Percentiles rank a stretch among this genome's conserved stretches.
Evolutionary conservation across 53 echinoderm and acorn worm species (phyloP).

Genomic region (Paracentrotus lividus): DNA sequence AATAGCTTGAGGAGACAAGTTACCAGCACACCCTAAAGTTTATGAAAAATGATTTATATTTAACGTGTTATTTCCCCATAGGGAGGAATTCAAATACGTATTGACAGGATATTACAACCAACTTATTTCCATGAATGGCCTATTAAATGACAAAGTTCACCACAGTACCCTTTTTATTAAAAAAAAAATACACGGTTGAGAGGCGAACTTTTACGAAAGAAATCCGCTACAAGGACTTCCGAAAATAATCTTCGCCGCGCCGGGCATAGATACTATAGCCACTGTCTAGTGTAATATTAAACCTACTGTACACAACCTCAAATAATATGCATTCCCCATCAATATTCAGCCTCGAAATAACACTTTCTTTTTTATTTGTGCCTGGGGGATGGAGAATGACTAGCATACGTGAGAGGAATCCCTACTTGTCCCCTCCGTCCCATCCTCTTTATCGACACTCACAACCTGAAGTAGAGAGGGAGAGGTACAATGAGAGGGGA

Average conservation of each 20-base stretch:
- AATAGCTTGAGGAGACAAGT: too few relatives aligned
- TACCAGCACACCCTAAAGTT: too few relatives aligned
- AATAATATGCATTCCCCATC: constrained; percentile 56
- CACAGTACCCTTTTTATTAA: neutral
- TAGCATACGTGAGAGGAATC: constrained; percentile 54
- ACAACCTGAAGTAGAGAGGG: constrained; percentile 12
- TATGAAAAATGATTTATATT: too few relatives aligned
- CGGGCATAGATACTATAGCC: neutral
- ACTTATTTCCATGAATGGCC: neutral
- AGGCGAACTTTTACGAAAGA: neutral
- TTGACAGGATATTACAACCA: neutral
- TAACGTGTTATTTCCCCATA: too few relatives aligned
- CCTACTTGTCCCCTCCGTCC: constrained; percentile 29
- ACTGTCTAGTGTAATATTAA: constrained; percentile 30
- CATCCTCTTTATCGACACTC: constrained; percentile 37
- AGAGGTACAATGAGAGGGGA: neutral
- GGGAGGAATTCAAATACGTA: too few relatives aligned
- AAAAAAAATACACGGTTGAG: neutral
- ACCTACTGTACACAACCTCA: constrained; percentile 31
- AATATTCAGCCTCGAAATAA: constrained; percentile 54
- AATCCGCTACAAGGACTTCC: neutral
- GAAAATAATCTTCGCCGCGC: neutral
- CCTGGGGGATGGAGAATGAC: constrained; percentile 40
- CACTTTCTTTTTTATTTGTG: constrained; percentile 59
- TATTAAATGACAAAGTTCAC: neutral